Percentiles rank a stretch among this genome's conserved stretches.
These are phyloP conservation scores for Pyrocoelia pectoralis DNA, from an alignment of 2,888 invertebrate species.

Conservation along the genomic window DNA sequence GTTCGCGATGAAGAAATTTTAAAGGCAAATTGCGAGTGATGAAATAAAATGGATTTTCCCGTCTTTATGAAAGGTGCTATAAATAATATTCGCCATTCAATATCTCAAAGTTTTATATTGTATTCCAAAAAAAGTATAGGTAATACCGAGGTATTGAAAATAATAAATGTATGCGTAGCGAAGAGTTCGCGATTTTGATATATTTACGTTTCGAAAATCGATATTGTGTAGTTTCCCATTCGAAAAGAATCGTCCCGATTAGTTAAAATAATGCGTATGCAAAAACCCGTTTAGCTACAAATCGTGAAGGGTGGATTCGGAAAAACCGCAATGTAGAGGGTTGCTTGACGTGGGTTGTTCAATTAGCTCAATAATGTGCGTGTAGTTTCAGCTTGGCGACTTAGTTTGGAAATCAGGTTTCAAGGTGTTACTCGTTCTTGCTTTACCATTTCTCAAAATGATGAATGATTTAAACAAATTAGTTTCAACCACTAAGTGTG, in stretches of 20 bases:
- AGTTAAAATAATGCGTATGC: neutral
- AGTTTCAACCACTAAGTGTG: no score
- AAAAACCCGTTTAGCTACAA: neutral
- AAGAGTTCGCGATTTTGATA: neutral
- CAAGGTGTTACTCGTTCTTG: no score
- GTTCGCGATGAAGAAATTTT: conserved; percentile 9
- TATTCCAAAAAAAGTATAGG: neutral
- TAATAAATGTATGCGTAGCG: neutral
- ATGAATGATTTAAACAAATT: no score
- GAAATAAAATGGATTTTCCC: conserved; percentile 13
- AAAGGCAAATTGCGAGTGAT: conserved; percentile 16
- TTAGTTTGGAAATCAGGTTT: neutral
- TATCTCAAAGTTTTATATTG: conserved; percentile 7
- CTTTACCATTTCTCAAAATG: no score
- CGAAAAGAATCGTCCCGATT: neutral
- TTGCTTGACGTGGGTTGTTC: conserved; percentile 1
- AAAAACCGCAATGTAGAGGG: neutral
- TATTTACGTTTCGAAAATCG: neutral
- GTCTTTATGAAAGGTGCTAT: conserved; percentile 5
- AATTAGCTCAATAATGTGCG: neutral
- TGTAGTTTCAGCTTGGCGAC: neutral
- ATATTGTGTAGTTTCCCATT: no score
- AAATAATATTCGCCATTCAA: conserved; percentile 3
- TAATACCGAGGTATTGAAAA: neutral
- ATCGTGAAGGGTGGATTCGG: neutral